Conservation (phyloP, 2,888 invertebrate genomes). For the Ormia ochracea region DNA sequence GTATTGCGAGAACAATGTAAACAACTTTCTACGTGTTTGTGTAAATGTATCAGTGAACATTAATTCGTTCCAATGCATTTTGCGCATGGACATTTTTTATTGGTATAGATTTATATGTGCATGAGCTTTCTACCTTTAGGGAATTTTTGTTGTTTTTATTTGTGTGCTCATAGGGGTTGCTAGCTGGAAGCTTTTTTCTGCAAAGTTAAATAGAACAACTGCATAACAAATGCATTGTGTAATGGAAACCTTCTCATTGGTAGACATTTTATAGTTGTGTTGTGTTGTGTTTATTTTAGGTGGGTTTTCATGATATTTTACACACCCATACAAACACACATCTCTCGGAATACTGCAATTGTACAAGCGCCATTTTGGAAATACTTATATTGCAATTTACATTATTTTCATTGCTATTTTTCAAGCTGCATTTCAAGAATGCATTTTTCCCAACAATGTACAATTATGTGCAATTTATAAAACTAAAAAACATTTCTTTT, state of each 20-base stretch:
- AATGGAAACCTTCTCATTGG: conserved; percentile 57
- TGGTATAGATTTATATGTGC: not conserved
- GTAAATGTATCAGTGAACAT: not conserved
- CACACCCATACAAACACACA: not conserved
- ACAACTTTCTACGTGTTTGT: not conserved
- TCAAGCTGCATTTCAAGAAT: not conserved
- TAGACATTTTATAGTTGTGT: conserved; percentile 42
- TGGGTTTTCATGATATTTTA: conserved; percentile 15
- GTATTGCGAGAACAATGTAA: conserved; percentile 32
- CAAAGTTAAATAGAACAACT: conserved; percentile 12
- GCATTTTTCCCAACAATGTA: conserved; percentile 31
- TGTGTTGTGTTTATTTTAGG: conserved; percentile 29
- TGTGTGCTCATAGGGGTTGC: conserved; percentile 57
- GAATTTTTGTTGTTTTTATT: conserved; percentile 44
- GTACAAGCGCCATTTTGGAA: conserved; percentile 58
- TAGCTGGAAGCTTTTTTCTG: conserved; percentile 44
- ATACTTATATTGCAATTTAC: conserved; percentile 1
- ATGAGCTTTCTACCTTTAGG: conserved; percentile 58
- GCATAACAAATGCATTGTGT: conserved; percentile 54
- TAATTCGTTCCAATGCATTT: conserved; percentile 60
- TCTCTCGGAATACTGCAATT: not conserved
- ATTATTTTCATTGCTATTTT: not conserved
- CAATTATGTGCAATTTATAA: conserved; percentile 15
- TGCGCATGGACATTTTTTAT: conserved; percentile 63
- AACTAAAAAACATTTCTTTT: not conserved